phyloP scores from a whole-genome alignment of 2,113 vertebrate species.

The Anolis sagrei region DNA sequence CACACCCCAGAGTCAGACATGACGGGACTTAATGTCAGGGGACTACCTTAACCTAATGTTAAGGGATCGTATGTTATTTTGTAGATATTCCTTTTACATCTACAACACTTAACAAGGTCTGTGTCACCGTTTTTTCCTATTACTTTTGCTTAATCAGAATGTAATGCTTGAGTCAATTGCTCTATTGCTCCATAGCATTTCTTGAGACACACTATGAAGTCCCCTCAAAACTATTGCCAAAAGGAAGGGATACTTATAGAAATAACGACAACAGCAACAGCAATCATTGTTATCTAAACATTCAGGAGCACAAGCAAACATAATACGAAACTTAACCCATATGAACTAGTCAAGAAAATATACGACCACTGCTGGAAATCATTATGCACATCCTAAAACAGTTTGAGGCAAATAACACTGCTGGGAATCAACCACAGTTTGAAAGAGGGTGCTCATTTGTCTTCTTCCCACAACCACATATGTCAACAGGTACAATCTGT shows the following conservation, averaged over 20 bases:
- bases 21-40: too few relatives aligned
- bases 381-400: constrained; percentile 4
- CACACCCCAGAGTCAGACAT: too few relatives aligned
- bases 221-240: too few relatives aligned
- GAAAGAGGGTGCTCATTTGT: constrained; percentile 16
- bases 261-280: too few relatives aligned
- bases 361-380: neutral
- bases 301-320: neutral
- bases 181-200: too few relatives aligned
- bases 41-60: too few relatives aligned
- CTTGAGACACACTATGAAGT: neutral
- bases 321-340: neutral
- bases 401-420: constrained; percentile 20
- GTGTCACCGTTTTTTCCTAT: too few relatives aligned
- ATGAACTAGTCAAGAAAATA: neutral
- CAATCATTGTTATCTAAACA: too few relatives aligned
- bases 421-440: fast-evolving
- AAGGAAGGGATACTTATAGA: neutral
- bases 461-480: constrained; percentile 8
- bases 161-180: too few relatives aligned
- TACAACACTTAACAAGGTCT: too few relatives aligned
- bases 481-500: fast-evolving
- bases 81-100: too few relatives aligned
- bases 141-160: neutral
- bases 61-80: too few relatives aligned